Evolutionary conservation across 2,797 vertebrate species (phyloP).

Genomic region (Sternotherus odoratus): DNA sequence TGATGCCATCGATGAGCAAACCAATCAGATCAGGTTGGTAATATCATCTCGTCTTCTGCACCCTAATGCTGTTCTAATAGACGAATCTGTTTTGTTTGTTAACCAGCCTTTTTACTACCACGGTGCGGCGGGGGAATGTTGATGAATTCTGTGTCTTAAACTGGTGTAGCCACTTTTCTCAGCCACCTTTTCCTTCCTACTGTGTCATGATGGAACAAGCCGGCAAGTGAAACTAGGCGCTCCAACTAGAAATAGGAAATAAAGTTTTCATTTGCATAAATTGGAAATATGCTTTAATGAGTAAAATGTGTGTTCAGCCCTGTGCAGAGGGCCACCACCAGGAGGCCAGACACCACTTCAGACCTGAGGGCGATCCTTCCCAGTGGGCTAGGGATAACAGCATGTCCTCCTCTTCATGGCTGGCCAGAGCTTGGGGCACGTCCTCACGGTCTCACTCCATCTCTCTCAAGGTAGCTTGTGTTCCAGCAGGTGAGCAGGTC

Average conservation of each 20-base stretch:
- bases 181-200: neutral
- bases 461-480: neutral
- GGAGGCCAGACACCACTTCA: neutral
- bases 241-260: neutral
- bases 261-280: neutral
- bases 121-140: neutral
- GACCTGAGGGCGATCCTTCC: neutral
- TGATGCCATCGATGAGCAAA: conserved; percentile 96
- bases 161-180: neutral
- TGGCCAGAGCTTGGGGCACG: neutral
- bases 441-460: neutral
- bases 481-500: neutral
- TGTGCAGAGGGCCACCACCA: neutral
- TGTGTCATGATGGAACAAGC: neutral
- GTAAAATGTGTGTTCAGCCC: neutral
- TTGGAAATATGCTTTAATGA: neutral
- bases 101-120: neutral
- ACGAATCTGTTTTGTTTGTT: neutral
- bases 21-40: conserved; percentile 84
- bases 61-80: neutral
- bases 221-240: neutral
- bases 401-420: neutral
- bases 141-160: neutral
- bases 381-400: neutral
- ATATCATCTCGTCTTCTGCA: neutral